Evolutionary conservation across 2,888 invertebrate species (phyloP), one percentile per base, ranked within the genome.

Genomic region (Apeira syringaria): DNA sequence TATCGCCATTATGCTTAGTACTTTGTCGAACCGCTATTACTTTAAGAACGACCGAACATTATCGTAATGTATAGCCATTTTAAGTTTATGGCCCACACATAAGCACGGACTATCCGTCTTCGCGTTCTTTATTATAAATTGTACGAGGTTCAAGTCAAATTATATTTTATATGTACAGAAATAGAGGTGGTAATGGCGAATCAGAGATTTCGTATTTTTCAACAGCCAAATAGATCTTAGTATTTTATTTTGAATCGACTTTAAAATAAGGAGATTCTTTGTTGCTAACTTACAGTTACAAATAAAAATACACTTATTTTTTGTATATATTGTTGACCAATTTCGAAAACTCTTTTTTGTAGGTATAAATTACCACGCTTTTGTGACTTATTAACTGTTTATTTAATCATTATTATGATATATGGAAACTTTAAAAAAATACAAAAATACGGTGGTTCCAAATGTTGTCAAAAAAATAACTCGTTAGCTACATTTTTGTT

Each of bases 61-160:
- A 79, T 69, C 73, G 73, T 70, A 73, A 81, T 75, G 77, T 81
- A 77, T 76, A 68, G 75, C 66, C 70, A 64, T 73, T 79, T 74
- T 74, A 74, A 75, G 74, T 77, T 78, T 76, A 78, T 73, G 69
- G 66, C 64, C 64, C 64, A 58, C 63, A 59, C 65, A 68, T 75
- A 72, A 71, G 68, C 64, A 59, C 53, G 53, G 52, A 29, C 52
- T 47, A 70, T 74, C 61, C 59, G 59, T 74, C 68, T 66, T 53
- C 41, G 50, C 53, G 48, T 51, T 51, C 47, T 59, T 61, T 51
- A 60, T 55, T 56, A 56, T 59, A 59, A 61, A 54, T 53, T 54
- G 34, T 36, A 48, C 25, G 35, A 37, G 50, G 55, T 59, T 59
- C 45, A 46, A 40, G 50, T 48, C 43, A 41, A 34, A 50, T 56